Percentiles rank a stretch among this genome's conserved stretches.
Conservation (phyloP, 2,113 vertebrate species). For the Neoarius graeffei region DNA sequence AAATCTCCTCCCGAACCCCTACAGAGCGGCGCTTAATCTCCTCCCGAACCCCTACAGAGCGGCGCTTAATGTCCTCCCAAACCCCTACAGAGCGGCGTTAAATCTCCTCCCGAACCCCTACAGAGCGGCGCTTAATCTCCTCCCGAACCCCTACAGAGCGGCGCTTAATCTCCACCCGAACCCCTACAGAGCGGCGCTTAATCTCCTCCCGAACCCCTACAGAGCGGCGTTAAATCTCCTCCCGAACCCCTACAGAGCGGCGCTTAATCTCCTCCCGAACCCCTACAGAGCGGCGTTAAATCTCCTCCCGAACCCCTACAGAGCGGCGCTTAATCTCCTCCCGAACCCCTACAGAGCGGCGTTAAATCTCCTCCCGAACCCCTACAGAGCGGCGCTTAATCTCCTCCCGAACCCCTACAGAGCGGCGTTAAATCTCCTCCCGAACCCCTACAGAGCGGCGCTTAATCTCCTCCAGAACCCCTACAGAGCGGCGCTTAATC, state of each 20-base stretch:
- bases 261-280: not conserved
- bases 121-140: not conserved
- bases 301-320: not conserved
- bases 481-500: not conserved
- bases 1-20: not conserved
- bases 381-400: not conserved
- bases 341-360: not conserved
- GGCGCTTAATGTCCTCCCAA: not conserved
- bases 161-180: not conserved
- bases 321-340: not conserved
- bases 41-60: not conserved
- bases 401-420: not conserved
- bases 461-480: not conserved
- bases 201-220: not conserved
- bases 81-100: not conserved
- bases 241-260: not conserved
- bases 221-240: not conserved
- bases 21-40: not conserved
- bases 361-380: not conserved
- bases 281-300: not conserved
- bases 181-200: not conserved
- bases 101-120: not conserved
- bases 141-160: not conserved
- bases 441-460: not conserved
- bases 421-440: not conserved